Evolutionary conservation across 2,797 vertebrate species (phyloP).

Genomic region (Sparus aurata): DNA sequence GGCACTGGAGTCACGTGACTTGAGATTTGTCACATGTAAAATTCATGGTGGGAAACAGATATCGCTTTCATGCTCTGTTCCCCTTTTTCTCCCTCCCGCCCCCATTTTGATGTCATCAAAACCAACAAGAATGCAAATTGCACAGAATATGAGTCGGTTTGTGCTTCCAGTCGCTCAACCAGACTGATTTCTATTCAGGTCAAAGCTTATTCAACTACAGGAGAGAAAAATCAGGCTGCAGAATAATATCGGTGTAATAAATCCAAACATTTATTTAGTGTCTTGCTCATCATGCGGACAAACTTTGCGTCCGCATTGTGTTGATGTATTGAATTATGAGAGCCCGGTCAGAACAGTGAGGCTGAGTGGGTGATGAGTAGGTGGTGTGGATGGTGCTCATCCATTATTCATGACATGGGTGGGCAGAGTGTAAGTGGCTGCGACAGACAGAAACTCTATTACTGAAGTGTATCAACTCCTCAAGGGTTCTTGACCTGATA

Average conservation of each 20-base stretch:
- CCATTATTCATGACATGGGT: conserved; percentile 82
- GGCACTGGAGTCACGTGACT: conserved; percentile 53
- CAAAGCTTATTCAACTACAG: conserved; percentile 12
- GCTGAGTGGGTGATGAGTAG: conserved; percentile 76
- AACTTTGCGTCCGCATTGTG: conserved; percentile 27
- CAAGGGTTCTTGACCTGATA: conserved; percentile 73
- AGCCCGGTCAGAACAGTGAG: conserved; percentile 54
- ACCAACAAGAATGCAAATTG: conserved; percentile 75
- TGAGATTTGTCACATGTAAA: conserved; percentile 69
- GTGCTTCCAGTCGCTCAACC: conserved; percentile 40
- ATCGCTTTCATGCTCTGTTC: conserved; percentile 78
- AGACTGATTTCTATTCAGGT: conserved; percentile 15
- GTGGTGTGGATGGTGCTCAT: conserved; percentile 74
- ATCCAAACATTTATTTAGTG: conserved; percentile 15
- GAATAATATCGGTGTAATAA: background rate
- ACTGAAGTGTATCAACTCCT: conserved; percentile 69
- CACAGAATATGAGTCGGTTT: conserved; percentile 49
- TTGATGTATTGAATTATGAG: conserved; percentile 44
- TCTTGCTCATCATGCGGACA: conserved; percentile 17
- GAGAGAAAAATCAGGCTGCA: background rate
- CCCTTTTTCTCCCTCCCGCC: conserved; percentile 63
- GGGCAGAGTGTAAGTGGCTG: conserved; percentile 77
- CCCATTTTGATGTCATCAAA: conserved; percentile 87
- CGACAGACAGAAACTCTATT: conserved; percentile 77
- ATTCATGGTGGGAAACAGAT: conserved; percentile 82